Base-by-base conservation (phyloP, 2,888 invertebrate species). In the Monopis laevigella region DNA sequence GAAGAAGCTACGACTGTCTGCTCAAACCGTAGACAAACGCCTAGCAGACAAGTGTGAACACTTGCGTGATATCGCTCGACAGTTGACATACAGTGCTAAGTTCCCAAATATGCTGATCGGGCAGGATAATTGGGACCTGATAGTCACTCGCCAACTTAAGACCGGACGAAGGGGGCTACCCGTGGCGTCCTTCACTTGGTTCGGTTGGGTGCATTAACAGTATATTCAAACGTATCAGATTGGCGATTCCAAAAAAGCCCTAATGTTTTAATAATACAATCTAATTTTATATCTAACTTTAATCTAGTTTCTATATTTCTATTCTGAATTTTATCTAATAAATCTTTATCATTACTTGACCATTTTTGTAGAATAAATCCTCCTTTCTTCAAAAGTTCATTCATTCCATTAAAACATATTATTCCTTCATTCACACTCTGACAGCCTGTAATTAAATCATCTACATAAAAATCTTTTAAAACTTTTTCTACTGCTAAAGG, bases 281-380 rank as follows among this genome's bases (percentile, higher is more conserved):
- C 53, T 16, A 39, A 14, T 29, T 48, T 51, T 10, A 52, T 12
- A 41, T 46, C 24, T 2, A 46, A 13, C 3, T 39, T 28, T 21
- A 29, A 10, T 13, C 19, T 32, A 40, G n/a, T n/a, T 13, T 38
- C 14, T 2, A 10, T 27, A n/a, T n/a, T 12, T 35, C 16, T 14
- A 26, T 29, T 17, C 27, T 38, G 7, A 18, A 44, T 45, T 8
- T 34, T 38, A 29, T 44, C 21, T 32, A 48, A 32, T 14, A 45
- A 45, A 35, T 46, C 49, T 26, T 45, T 45, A 13, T 41, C 40
- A 30, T 52, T 50, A 1, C 46, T 49, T 2, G 8, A 44, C 55
- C 53, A 57, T 41, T 61, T 55, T 14, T 57, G 51, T 3, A 62
- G 40, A 2, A 47, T 30, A 43, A 63, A 61, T 0, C 60, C 58